These are phyloP conservation scores for Petrosia ficiformis DNA, from an alignment of 37 sponge, comb jelly and placozoan genomes.

Conservation along the genomic window DNA sequence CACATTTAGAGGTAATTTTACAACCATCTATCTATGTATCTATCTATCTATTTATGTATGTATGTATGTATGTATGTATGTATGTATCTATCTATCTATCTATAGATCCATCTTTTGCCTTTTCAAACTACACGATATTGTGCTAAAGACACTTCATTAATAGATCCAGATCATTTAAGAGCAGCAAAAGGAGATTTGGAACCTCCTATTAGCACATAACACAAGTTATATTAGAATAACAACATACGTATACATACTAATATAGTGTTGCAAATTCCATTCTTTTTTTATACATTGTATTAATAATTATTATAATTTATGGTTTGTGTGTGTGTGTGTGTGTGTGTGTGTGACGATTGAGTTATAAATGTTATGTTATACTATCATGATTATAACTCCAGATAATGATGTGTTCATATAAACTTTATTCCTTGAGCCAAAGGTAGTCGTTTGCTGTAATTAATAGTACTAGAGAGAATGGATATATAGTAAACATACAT, in stretches of 20 bases:
- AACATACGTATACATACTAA: too few species aligned
- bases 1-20: constrained; percentile 55
- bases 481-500: not conserved
- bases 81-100: not conserved
- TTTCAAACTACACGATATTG: constrained; percentile 81
- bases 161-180: constrained; percentile 64
- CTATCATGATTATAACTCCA: too few species aligned
- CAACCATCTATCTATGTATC: not conserved
- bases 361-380: too few species aligned
- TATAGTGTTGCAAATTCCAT: too few species aligned
- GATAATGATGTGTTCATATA: too few species aligned
- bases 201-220: not conserved
- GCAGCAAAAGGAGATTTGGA: constrained; percentile 59
- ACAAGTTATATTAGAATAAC: too few species aligned
- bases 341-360: too few species aligned
- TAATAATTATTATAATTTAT: too few species aligned
- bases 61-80: not conserved
- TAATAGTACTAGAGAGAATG: constrained; percentile 86
- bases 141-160: constrained; percentile 64
- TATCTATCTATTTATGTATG: not conserved
- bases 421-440: constrained; percentile 98
- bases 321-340: too few species aligned
- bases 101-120: constrained; percentile 82
- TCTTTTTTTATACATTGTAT: too few species aligned
- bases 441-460: constrained; percentile 95